These are phyloP conservation scores for Vultur gryphus DNA, from an alignment of 2,797 vertebrate species.

Conservation along the genomic window DNA sequence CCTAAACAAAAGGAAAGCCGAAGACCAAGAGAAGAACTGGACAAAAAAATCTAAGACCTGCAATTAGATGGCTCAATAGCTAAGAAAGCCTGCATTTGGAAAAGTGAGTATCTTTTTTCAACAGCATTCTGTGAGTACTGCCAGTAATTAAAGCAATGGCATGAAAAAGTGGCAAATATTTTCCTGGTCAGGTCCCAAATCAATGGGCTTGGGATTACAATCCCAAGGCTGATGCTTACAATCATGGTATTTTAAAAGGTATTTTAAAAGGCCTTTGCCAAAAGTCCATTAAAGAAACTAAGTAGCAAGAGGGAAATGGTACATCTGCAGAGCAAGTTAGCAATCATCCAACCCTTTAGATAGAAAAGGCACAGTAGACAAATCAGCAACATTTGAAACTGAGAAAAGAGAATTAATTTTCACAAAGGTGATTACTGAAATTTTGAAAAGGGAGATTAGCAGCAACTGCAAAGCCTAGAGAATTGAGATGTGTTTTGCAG, in stretches of 20 bases:
- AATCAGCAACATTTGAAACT: neutral
- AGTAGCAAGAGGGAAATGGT: neutral
- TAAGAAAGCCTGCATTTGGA: neutral
- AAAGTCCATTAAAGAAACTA: neutral
- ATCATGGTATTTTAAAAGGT: neutral
- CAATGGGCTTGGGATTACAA: neutral
- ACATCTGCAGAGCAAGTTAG: neutral
- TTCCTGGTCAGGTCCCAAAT: neutral
- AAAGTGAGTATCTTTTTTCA: neutral
- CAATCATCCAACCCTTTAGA: neutral
- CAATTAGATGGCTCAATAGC: neutral
- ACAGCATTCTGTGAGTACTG: neutral
- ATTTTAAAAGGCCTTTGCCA: neutral
- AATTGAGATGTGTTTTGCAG: rapidly evolving
- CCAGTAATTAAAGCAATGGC: neutral
- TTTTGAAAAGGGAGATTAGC: neutral
- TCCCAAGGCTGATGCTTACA: neutral
- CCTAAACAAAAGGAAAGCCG: neutral
- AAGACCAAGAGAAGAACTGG: neutral
- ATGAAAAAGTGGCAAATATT: neutral
- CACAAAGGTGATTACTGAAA: neutral
- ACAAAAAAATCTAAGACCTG: neutral
- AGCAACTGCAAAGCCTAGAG: neutral
- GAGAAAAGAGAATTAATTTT: neutral
- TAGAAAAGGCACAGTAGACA: neutral